Base-by-base conservation (phyloP, 2,888 invertebrate species). In the Ectemnius cavifrons region DNA sequence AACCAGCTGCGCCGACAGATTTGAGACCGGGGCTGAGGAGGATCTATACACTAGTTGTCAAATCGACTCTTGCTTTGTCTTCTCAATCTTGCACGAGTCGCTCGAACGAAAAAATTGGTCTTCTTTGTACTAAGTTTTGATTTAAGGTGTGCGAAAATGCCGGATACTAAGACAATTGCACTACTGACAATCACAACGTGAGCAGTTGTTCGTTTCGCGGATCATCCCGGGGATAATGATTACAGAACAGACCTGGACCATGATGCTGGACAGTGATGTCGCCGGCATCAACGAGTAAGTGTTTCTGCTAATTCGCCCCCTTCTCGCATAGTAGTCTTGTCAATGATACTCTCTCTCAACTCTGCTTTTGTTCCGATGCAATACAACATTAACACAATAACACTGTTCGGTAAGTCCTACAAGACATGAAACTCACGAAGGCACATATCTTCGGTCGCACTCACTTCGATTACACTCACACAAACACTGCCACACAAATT, bases 241-340 rank as follows among this genome's bases (percentile, higher is more conserved):
- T 90, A 91, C 90, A 86, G 91, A 91, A 87, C 91, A 91, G 87
- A 91, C 91, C 84, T 91, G 91, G 91, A 91, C 86, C 89, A 91
- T 91, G 91, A 91, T 90, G 91, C 89, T 91, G 89, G 91, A 91
- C 85, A 90, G 88, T 83, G 91, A 91, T 85, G 88, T 89, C 81
- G 84, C 90, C 79, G 86, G 89, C 87, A 86, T 88, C 86, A 90
- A 88, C 85, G 91, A 90, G 91, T 91, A 80, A 88, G 90, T 88
- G 66, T 71, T 58, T 23, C 37, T 47, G 14, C 14, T n/a, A n/a
- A 23, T 46, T 20, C 16, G 8, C 49, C 28, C 62, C 11, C 18
- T n/a, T 47, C 11, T 27, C 71, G 28, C 8, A 72, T 28, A 28
- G 46, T 61, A 5, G 46, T 46, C 20, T 5, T 49, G 16, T 11